Evolutionary conservation across 1,140 invertebrate genomes (phyloP), one percentile per base, ranked within the genome.

Genomic region (Drosophila fuyamai): DNA sequence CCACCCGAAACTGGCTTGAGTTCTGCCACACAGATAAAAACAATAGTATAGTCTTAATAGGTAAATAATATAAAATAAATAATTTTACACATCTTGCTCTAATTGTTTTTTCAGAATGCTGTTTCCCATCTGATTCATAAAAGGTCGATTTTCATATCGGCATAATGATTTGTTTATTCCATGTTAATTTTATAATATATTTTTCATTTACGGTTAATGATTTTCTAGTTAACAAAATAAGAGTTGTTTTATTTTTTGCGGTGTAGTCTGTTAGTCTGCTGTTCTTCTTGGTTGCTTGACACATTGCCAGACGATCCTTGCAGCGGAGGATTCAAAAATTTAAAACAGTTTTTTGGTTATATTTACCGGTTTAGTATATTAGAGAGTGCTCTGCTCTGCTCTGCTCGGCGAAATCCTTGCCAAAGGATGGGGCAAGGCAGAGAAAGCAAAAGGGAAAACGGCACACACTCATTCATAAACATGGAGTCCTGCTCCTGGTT

Each of bases 261-360:
- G 48, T 50, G 48, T 43, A 54, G 55, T 27, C 38, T 23, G 47
- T 12, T 29, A 44, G 47, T 44, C 16, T 60, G 57, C 53, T 16
- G 35, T 32, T 46, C 53, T 43, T 23, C 16, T 56, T 18, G 40
- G 53, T 48, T 29, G 70, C 70, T 82, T 79, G 80, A 68, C 76
- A 75, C 62, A 65, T 55, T 75, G 80, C 61, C 80, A 81, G 70
- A 38, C 58, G 36, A 18, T 57, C 53, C 48, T 48, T 27, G 41
- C 43, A 23, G 32, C 16, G 54, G 38, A 44, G 70, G 41, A 75
- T 63, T 78, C 59, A 16, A 61, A 81, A 82, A 66, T 78, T 82
- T 74, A 73, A 73, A 67, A 60, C 60, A 73, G 40, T 81, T 61
- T 44, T 75, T 66, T 53, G 46, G 47, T 53, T 76, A 61, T 75